Conservation (phyloP, 2,888 invertebrate genomes). For the Polyploca ridens region DNA sequence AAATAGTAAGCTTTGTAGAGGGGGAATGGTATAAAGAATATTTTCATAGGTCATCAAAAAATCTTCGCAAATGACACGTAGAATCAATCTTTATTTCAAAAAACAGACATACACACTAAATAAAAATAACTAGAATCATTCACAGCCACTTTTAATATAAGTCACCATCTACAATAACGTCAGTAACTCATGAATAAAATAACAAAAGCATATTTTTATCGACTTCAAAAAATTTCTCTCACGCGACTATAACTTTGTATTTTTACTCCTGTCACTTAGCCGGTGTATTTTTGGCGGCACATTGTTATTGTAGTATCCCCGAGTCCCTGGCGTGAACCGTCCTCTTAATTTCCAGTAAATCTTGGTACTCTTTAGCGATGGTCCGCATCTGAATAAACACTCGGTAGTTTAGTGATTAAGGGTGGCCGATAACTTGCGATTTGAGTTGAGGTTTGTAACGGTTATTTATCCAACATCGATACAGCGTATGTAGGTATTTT, state of each 20-base stretch:
- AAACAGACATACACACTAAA: no score
- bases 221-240: conserved; percentile 28
- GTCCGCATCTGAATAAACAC: conserved; percentile 82
- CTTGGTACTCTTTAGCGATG: conserved; percentile 74
- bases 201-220: conserved; percentile 13
- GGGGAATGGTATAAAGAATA: no score
- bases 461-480: no score
- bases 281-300: conserved; percentile 72
- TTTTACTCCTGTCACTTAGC: conserved; percentile 65
- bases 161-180: conserved; percentile 4
- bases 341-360: conserved; percentile 83
- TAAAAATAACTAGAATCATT: neutral
- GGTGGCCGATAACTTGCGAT: conserved; percentile 18
- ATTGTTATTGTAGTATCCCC: conserved; percentile 77
- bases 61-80: no score
- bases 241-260: conserved; percentile 46
- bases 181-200: conserved; percentile 9
- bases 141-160: neutral
- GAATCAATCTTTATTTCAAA: no score
- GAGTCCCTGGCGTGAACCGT: conserved; percentile 57
- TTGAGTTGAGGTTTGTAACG: neutral
- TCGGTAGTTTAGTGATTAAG: conserved; percentile 54
- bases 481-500: no score
- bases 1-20: no score
- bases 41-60: no score